Percentiles rank a stretch among this genome's conserved stretches.
These are phyloP conservation scores for Polypedilum vanderplanki DNA, from an alignment of 1,140 invertebrate species.

Conservation along the genomic window DNA sequence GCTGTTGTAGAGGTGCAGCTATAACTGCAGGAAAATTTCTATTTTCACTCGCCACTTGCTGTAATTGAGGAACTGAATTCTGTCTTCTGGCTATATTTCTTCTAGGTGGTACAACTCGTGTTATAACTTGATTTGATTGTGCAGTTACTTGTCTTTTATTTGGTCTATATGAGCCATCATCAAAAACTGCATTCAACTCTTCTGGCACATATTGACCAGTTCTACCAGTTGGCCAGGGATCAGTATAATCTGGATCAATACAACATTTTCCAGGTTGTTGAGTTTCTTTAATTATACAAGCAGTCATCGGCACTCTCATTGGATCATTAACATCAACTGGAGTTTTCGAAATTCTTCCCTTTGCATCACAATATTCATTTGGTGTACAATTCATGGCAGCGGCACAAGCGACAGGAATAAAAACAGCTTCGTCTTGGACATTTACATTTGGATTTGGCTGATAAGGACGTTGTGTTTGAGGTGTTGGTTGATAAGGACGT, in stretches of 20 bases:
- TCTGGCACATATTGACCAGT: constrained; percentile 45
- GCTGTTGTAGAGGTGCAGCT: background rate
- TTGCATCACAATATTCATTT: constrained; percentile 66
- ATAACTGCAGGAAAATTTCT: background rate
- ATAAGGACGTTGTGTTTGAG: background rate
- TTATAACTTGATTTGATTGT: background rate
- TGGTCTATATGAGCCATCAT: constrained; percentile 45
- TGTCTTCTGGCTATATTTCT: background rate
- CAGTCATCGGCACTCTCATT: constrained; percentile 67
- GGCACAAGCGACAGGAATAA: background rate
- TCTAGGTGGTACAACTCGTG: background rate
- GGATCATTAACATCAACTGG: constrained; percentile 50
- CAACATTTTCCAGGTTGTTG: constrained; percentile 69
- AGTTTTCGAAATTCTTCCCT: constrained; percentile 64
- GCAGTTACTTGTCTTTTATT: constrained; percentile 30
- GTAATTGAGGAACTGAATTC: background rate
- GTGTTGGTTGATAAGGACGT: background rate
- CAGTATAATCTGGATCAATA: constrained; percentile 76
- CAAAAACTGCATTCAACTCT: constrained; percentile 35
- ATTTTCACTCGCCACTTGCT: background rate
- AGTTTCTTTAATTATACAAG: constrained; percentile 57
- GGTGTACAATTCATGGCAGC: constrained; percentile 49
- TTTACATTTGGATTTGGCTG: background rate
- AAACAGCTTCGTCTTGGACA: background rate
- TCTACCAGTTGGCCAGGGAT: constrained; percentile 75